Percentiles rank a stretch among this genome's conserved stretches.
Evolutionary conservation across 2,797 vertebrate species (phyloP).

Genomic region (Austrolebias charrua): DNA sequence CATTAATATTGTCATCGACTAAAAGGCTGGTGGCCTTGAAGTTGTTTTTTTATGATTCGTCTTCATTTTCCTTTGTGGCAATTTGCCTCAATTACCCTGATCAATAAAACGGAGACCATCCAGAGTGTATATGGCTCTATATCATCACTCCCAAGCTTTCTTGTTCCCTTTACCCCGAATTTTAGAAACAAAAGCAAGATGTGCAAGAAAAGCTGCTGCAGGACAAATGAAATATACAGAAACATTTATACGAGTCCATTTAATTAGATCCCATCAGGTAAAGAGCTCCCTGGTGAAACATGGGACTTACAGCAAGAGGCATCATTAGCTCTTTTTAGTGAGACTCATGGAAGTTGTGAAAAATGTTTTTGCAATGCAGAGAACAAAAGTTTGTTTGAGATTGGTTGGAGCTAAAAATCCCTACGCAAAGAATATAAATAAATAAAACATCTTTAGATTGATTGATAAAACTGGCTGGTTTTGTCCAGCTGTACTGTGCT

Average conservation of each 20-base stretch:
- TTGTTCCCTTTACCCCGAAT: neutral
- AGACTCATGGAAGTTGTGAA: neutral
- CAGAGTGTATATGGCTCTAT: neutral
- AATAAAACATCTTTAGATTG: no score
- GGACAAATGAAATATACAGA: conserved; percentile 15
- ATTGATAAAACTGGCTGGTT: no score
- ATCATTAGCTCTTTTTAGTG: neutral
- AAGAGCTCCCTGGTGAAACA: neutral
- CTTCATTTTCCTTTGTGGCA: conserved; percentile 1
- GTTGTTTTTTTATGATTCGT: conserved; percentile 7
- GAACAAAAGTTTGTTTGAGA: no score
- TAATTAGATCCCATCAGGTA: conserved; percentile 7
- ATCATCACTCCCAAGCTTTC: neutral
- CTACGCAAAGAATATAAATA: no score
- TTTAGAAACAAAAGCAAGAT: conserved; percentile 14
- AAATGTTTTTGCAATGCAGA: neutral
- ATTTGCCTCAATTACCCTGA: conserved; percentile 4
- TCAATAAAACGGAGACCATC: conserved; percentile 4
- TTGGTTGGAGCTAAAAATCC: no score
- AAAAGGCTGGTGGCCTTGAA: conserved; percentile 11
- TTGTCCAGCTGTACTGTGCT: no score
- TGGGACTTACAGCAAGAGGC: conserved; percentile 1
- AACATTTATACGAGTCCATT: neutral
- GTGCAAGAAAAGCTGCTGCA: conserved; percentile 1
- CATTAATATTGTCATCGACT: conserved; percentile 44